Base-by-base conservation (phyloP, 2,888 invertebrate genomes). In the Drosophila diplacantha region DNA sequence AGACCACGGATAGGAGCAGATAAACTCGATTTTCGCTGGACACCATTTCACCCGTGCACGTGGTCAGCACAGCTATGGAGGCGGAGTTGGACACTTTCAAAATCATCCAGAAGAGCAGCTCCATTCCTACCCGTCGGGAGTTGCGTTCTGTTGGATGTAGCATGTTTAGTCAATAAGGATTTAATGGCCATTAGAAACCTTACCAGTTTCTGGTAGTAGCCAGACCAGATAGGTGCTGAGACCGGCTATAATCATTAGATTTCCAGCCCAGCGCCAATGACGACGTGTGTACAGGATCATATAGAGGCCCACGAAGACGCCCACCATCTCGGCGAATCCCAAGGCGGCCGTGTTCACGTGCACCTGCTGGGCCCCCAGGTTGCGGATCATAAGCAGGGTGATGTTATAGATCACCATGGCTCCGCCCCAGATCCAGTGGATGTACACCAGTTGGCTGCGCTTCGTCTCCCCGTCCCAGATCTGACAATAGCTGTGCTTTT, bases 261-360 rank as follows among this genome's bases (percentile, higher is more conserved):
- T 79, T 7, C 88, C 87, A 0, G 86, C 74, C 87, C 86, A 88
- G 18, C 86, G 82, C 86, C 87, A 88, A 65, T 85, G 82, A 12
- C 85, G 79, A 16, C 86, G 76, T 5, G 88, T 88, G 41, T 86
- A 88, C 6, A 87, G 68, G 54, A 88, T 88, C 3, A 88, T 73
- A 46, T 84, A 87, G 32, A 88, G 82, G 1, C 88, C 88, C 47
- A 87, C 72, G 44, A 88, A 85, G 1, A 87, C 78, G 22, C 88
- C 88, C 16, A 87, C 32, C 84, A 88, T 88, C 75, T 88, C 88
- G 2, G 87, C 85, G 22, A 88, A 83, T n/a, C 87, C 89, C 73
- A 89, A 72, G 11, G 88, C 84, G 0, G 85, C 86, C 0, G 89
- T 89, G 55, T 88, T 89, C 5, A 86, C 79, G 50, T 86, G 87